Percentiles rank a stretch among this genome's conserved stretches.
phyloP scores from a whole-genome alignment of 2,888 invertebrate species.

The Argyra leucocephala region DNA sequence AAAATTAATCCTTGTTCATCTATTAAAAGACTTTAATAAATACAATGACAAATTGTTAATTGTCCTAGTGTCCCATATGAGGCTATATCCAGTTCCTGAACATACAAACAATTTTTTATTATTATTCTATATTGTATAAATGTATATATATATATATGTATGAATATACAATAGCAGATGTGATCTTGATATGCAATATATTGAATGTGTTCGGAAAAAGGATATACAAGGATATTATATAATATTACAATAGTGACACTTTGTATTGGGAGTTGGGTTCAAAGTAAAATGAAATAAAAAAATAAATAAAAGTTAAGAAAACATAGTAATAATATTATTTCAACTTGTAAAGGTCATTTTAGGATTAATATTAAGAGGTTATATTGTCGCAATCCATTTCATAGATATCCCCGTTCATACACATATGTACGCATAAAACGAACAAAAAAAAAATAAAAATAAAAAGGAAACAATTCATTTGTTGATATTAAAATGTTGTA shows the following conservation, averaged over 20 bases:
- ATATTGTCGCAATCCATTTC: background rate
- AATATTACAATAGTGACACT: too few relatives aligned
- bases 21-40: slow-evolving; percentile 6
- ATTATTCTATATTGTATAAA: background rate
- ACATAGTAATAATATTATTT: background rate
- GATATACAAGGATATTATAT: too few relatives aligned
- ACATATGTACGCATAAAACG: too few relatives aligned
- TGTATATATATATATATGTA: too few relatives aligned
- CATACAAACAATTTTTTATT: background rate
- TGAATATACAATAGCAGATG: too few relatives aligned
- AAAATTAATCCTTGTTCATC: slow-evolving; percentile 6
- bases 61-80: background rate
- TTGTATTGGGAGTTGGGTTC: background rate
- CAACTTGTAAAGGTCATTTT: slow-evolving; percentile 6
- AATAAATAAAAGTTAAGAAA: background rate
- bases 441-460: too few relatives aligned
- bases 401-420: too few relatives aligned
- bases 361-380: background rate
- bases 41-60: slow-evolving; percentile 4
- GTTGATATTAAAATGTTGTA: too few relatives aligned
- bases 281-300: background rate
- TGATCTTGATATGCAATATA: too few relatives aligned
- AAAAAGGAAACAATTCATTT: too few relatives aligned
- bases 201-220: too few relatives aligned
- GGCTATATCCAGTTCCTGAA: background rate